A percentile compares a stretch with the other conserved stretches of the same genome.
phyloP scores from a whole-genome alignment of 2,113 vertebrate species.

The Glareola pratincola region DNA sequence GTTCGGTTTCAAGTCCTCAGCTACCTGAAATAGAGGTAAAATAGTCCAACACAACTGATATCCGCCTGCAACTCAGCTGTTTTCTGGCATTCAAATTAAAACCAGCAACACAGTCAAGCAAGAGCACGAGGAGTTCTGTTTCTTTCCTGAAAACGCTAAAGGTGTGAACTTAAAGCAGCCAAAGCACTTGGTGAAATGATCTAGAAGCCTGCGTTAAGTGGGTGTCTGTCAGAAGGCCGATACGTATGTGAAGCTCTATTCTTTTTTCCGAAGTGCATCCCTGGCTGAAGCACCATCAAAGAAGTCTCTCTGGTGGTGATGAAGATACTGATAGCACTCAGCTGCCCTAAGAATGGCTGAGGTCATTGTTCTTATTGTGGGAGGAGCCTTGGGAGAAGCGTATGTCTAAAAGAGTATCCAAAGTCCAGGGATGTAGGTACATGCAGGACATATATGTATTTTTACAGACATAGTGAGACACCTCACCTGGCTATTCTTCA shows the following conservation, averaged over 20 bases:
- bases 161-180: not conserved
- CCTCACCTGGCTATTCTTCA: not conserved
- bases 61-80: not conserved
- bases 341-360: not conserved
- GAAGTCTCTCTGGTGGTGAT: not conserved
- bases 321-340: not conserved
- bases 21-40: not conserved
- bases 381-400: not conserved
- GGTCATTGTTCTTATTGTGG: not conserved
- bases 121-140: not conserved
- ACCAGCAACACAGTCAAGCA: not conserved
- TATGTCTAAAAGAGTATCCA: not conserved
- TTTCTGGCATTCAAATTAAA: conserved; percentile 18
- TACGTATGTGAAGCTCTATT: not conserved
- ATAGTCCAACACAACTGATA: not conserved
- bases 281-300: not conserved
- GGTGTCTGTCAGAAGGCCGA: not conserved
- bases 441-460: not conserved
- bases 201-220: not conserved
- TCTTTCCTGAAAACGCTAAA: not conserved
- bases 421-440: not conserved
- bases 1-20: not conserved
- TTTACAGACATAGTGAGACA: not conserved
- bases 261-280: not conserved
- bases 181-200: not conserved